Conservation (phyloP, 2,113 vertebrate genomes). For the Eubucco bourcierii region DNA sequence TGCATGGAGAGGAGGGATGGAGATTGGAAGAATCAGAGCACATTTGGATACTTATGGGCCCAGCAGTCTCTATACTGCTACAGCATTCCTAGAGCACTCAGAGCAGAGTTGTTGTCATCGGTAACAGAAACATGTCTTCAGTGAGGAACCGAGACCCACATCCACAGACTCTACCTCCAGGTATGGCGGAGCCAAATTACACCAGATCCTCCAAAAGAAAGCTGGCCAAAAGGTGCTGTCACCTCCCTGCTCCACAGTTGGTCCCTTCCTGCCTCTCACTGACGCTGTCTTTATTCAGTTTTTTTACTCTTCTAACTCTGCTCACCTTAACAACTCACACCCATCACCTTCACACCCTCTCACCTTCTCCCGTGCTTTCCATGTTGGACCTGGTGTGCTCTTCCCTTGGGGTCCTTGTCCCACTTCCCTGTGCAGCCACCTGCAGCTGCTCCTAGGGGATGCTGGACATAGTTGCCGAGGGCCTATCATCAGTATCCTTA, state of each 20-base stretch:
- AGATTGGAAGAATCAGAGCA: neutral
- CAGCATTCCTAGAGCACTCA: neutral
- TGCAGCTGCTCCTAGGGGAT: neutral
- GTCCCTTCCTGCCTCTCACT: neutral
- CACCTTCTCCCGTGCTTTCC: neutral
- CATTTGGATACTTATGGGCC: neutral
- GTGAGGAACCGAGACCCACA: neutral
- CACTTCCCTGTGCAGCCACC: neutral
- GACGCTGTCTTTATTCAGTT: neutral
- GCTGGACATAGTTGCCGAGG: accelerated
- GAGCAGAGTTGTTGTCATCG: neutral
- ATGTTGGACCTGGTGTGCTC: accelerated
- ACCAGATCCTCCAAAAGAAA: neutral
- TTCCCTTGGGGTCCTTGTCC: neutral
- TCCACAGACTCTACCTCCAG: neutral
- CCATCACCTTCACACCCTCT: neutral
- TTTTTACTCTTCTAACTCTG: neutral
- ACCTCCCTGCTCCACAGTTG: neutral
- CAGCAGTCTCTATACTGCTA: neutral
- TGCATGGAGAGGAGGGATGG: neutral
- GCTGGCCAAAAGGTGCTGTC: neutral
- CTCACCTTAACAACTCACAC: neutral
- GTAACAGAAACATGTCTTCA: neutral
- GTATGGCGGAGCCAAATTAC: neutral
- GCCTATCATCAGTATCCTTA: accelerated